Evolutionary conservation across 2,888 invertebrate genomes (phyloP), one percentile per base, ranked within the genome.

Genomic region (Serripes groenlandicus): DNA sequence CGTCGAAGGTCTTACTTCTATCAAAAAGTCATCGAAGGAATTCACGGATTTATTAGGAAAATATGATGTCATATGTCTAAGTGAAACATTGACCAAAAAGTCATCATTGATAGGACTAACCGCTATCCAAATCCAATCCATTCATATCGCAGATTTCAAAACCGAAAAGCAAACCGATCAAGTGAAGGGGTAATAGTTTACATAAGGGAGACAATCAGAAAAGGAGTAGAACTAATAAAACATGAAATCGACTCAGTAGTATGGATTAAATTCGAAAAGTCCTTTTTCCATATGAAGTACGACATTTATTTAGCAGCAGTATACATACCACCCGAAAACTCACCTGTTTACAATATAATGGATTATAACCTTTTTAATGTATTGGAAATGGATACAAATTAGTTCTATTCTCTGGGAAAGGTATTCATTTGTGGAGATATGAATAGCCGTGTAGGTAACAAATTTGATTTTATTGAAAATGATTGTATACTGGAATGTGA

Each of bases 361-460:
- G n/a, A n/a, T n/a, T n/a, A n/a, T n/a, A n/a, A n/a, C n/a, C n/a
- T n/a, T n/a, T n/a, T n/a, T n/a, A n/a, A n/a, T n/a, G n/a, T n/a
- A n/a, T n/a, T n/a, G n/a, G n/a, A n/a, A n/a, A n/a, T n/a, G n/a
- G n/a, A n/a, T n/a, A n/a, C n/a, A n/a, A n/a, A n/a, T n/a, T n/a
- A n/a, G n/a, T n/a, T n/a, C n/a, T n/a, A n/a, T n/a, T n/a, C n/a
- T n/a, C n/a, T n/a, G n/a, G n/a, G n/a, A n/a, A n/a, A n/a, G n/a
- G n/a, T n/a, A n/a, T n/a, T n/a, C n/a, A n/a, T n/a, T n/a, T n/a
- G n/a, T n/a, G n/a, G 81, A 34, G 82, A 78, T 72, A 26, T 71
- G 34, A 75, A 78, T 68, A 34, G 49, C 18, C 62, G 72, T n/a
- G 62, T 74, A 21, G 78, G 78, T 56, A 21, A 23, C n/a, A 64